These are phyloP conservation scores for Romanomermis culicivorax DNA, from an alignment of 2,888 invertebrate genomes.

Conservation along the genomic window DNA sequence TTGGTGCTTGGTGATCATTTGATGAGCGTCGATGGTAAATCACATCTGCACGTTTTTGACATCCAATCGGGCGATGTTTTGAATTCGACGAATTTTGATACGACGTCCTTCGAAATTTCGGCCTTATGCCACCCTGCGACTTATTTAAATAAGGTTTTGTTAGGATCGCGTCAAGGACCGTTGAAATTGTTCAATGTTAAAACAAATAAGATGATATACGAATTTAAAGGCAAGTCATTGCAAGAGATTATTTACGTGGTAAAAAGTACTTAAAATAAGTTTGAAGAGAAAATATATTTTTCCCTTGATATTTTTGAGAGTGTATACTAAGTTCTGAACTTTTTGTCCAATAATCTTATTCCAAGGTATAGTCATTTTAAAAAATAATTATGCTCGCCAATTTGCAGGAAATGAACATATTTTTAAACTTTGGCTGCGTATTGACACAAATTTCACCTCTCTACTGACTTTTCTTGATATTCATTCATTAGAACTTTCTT, in stretches of 20 bases:
- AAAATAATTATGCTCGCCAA: too few species aligned
- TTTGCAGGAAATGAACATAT: too few species aligned
- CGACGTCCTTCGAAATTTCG: slow-evolving; percentile 50
- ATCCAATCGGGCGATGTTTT: slow-evolving; percentile 46
- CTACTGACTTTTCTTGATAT: too few species aligned
- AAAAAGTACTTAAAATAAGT: neutral
- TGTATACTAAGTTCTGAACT: too few species aligned
- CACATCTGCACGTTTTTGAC: slow-evolving; percentile 53
- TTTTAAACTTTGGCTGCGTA: too few species aligned
- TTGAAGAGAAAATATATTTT: too few species aligned
- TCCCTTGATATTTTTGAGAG: too few species aligned
- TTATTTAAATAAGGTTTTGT: slow-evolving; percentile 72
- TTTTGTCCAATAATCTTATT: too few species aligned
- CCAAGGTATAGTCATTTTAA: too few species aligned
- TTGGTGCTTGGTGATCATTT: slow-evolving; percentile 67
- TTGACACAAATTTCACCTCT: too few species aligned
- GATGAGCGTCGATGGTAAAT: slow-evolving; percentile 57
- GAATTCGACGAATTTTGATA: slow-evolving; percentile 30
- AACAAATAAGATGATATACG: slow-evolving; percentile 43
- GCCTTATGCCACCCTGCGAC: slow-evolving; percentile 73
- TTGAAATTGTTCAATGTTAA: slow-evolving; percentile 66
- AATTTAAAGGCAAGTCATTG: slow-evolving; percentile 1
- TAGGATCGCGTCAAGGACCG: slow-evolving; percentile 62
- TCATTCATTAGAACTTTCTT: too few species aligned
- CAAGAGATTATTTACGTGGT: neutral